Conservation (phyloP, 2,888 invertebrate genomes). For the Limnephilus marmoratus region DNA sequence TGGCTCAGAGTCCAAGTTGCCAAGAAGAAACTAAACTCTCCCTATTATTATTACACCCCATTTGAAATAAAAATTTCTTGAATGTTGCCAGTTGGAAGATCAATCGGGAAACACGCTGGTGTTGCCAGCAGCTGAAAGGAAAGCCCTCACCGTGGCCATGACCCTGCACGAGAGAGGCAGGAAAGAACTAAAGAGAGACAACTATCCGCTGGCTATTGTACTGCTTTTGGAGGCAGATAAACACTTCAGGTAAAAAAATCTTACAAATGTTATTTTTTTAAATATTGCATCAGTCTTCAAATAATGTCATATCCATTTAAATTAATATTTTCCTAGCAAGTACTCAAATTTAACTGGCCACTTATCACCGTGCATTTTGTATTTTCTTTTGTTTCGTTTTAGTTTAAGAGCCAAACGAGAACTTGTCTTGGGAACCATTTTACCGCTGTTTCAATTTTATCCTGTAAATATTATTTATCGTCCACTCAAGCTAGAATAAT, state of each 20-base stretch:
- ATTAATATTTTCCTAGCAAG: too few species aligned
- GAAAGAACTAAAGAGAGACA: constrained; percentile 80
- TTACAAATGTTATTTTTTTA: neutral
- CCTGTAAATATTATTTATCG: too few species aligned
- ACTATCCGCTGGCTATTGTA: constrained; percentile 84
- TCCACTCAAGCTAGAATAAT: neutral
- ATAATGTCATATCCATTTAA: too few species aligned
- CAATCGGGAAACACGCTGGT: constrained; percentile 86
- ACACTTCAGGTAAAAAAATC: constrained; percentile 78
- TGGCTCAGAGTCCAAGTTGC: too few species aligned
- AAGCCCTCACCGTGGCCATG: constrained; percentile 85
- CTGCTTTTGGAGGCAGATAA: constrained; percentile 88
- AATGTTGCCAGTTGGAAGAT: constrained; percentile 80
- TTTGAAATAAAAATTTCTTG: neutral
- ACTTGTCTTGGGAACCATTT: too few species aligned
- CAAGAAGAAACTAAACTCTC: too few species aligned
- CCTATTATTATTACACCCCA: too few species aligned
- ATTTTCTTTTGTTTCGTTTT: too few species aligned
- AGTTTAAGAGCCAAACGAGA: too few species aligned
- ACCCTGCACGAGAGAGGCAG: constrained; percentile 89
- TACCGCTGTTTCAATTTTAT: too few species aligned
- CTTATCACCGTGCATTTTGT: too few species aligned
- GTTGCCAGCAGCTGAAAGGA: constrained; percentile 83
- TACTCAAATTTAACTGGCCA: too few species aligned
- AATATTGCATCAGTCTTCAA: neutral